Percentiles rank a stretch among this genome's conserved stretches.
Evolutionary conservation across 2,797 vertebrate species (phyloP).

Genomic region (Neomorphus geoffroyi): DNA sequence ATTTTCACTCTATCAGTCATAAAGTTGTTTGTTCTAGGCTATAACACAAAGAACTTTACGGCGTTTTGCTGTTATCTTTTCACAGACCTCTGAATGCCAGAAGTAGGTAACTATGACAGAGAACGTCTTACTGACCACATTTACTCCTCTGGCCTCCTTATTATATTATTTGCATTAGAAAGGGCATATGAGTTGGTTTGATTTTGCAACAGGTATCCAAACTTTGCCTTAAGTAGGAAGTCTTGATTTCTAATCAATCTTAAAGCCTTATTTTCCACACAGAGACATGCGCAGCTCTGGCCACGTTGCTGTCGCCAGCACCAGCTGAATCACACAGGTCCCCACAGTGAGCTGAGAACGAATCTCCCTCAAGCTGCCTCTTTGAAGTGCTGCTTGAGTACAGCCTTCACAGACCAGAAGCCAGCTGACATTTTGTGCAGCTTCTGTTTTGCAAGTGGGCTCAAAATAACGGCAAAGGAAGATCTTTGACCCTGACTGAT

Average conservation of each 20-base stretch:
- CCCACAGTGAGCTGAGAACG: not conserved
- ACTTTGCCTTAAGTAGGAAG: not conserved
- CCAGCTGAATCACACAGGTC: not conserved
- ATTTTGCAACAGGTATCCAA: not conserved
- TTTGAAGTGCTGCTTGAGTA: conserved; percentile 18
- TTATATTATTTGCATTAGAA: not conserved
- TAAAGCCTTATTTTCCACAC: not conserved
- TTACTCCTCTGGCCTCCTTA: not conserved
- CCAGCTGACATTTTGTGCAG: conserved; percentile 27
- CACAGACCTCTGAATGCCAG: not conserved
- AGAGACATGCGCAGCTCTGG: not conserved
- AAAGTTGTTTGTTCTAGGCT: not conserved
- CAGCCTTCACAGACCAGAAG: conserved; percentile 3
- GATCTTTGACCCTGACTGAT: not conserved
- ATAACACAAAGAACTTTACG: not conserved
- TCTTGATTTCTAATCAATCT: not conserved
- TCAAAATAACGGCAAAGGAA: conserved; percentile 41
- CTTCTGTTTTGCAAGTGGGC: not conserved
- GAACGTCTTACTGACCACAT: not conserved
- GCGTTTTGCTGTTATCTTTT: not conserved
- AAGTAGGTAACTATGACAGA: rapidly evolving
- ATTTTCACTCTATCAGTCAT: not conserved
- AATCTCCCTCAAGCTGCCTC: conserved; percentile 13
- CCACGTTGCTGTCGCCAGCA: not conserved
- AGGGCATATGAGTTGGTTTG: not conserved